Base-by-base conservation (phyloP, 2,797 vertebrate species). In the Amphiprion clarkii region DNA sequence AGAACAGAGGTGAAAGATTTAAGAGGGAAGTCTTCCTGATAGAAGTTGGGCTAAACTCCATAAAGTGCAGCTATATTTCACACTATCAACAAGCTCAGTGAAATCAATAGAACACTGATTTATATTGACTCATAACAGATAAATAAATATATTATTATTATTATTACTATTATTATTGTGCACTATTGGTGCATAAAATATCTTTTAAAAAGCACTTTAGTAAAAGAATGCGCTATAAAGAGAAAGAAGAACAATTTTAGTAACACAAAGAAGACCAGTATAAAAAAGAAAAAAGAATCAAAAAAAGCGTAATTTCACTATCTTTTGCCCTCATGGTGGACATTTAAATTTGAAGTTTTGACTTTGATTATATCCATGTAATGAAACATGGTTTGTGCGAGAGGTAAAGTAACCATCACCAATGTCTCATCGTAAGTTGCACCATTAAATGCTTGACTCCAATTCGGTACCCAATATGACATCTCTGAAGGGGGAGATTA, bases 401-500 rank as follows among this genome's bases (percentile, higher is more conserved):
- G 57, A 72, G 29, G 62, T 36, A 71, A 78, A 79, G 61, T 66
- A 76, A 59, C 67, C 36, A n/a, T 39, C 46, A 48, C 56, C 55
- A 77, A 82, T 46, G 55, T 39, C 23, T 40, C 1, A 23, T 78
- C 1, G 17, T 67, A 83, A 73, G 72, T 81, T 71, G 73, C 69
- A 54, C 51, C 66, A 70, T 76, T 78, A 75, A 79, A 65, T 61
- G 71, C 82, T 74, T n/a, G 57, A 83, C 83, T 87, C 81, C 86
- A 87, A 79, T 89, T 83, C 39, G 12, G 23, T 79, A 85, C 76
- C 86, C 87, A 85, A 87, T 92, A 88, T 88, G 90, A 90, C 87
- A 90, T 91, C 80, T 88, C 87, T 79, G 86, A 88, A 78, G 75
- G 65, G 72, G 74, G 74, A 83, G 86, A 90, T 91, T 90, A 89